A percentile compares a stretch with the other conserved stretches of the same genome.
Evolutionary conservation across 1,140 invertebrate species (phyloP).

Genomic region (Papilio aristodemus): DNA sequence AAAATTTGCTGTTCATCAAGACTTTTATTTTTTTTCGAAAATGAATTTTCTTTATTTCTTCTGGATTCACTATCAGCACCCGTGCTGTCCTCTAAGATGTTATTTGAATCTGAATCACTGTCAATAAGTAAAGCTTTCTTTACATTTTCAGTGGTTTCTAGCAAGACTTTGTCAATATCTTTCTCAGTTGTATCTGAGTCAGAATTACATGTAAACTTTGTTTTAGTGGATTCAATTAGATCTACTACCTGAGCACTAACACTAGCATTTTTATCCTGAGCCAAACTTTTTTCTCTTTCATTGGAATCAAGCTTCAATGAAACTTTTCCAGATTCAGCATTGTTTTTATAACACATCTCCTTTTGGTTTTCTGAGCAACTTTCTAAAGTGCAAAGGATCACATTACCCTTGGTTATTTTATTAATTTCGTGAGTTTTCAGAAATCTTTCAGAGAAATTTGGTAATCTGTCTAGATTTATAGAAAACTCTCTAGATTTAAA

Average conservation of each 20-base stretch:
- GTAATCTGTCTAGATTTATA: slow-evolving; percentile 53
- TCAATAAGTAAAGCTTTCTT: slow-evolving; percentile 49
- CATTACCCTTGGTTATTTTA: slow-evolving; percentile 50
- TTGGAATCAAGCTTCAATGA: slow-evolving; percentile 22
- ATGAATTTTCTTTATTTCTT: neutral
- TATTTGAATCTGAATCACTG: slow-evolving; percentile 47
- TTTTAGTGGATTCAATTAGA: slow-evolving; percentile 36
- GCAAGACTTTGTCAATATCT: slow-evolving; percentile 16
- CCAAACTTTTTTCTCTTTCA: slow-evolving; percentile 22
- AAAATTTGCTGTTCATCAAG: slow-evolving; percentile 14
- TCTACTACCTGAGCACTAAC: neutral
- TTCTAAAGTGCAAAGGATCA: slow-evolving; percentile 44
- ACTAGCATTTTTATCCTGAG: neutral
- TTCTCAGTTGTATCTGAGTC: slow-evolving; percentile 41
- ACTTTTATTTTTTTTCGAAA: neutral
- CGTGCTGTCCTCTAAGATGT: neutral
- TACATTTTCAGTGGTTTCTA: slow-evolving; percentile 37
- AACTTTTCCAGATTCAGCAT: neutral
- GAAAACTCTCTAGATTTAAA: slow-evolving; percentile 61
- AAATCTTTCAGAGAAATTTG: slow-evolving; percentile 51
- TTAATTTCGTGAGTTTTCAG: slow-evolving; percentile 52
- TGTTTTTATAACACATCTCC: slow-evolving; percentile 29
- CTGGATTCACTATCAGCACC: neutral
- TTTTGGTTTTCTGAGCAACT: slow-evolving; percentile 30
- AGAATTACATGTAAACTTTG: slow-evolving; percentile 47